Evolutionary conservation across 2,797 vertebrate species (phyloP), one percentile per base, ranked within the genome.

Genomic region (Dallia pectoralis): DNA sequence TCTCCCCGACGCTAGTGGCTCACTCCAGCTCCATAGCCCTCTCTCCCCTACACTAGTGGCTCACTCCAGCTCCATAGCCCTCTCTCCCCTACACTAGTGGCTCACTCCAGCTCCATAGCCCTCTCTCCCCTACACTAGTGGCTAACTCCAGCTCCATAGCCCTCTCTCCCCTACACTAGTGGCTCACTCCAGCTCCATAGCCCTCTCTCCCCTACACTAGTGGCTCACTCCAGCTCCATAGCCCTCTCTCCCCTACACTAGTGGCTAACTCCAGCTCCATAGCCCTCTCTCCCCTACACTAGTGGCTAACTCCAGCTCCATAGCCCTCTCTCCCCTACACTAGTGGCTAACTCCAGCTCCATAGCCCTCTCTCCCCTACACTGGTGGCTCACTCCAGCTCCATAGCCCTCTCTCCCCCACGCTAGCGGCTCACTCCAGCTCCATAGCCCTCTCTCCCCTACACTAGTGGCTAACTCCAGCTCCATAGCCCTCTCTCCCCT

Each of bases 261-360:
- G 30, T 27, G 16, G 4, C 29, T 62, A 32, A 63, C 61, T 4
- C 61, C 27, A 63, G 18, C 27, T 44, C 29, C 61, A 63, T 25
- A 4, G 6, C 29, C 27, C 62, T 64, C 16, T 32, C 62, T 59
- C 12, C 0, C 0, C 15, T 7, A 32, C 14, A 3, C 62, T 18
- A 63, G 71, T 25, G 18, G 11, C 4, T 18, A 62, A 59, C 25
- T 63, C 65, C 73, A 67, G 47, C 69, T 33, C 49, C 11, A 56
- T 25, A 2, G n/a, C 4, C 3, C n/a, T 2, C 51, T 12, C 40
- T 44, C 11, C 40, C 40, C 40, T 14, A 44, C 9, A 9, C 6
- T 44, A 4, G 40, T 44, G 40, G 11, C 12, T 44, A 44, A 14
- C 40, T 44, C 40, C 40, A 44, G 40, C 40, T 44, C 40, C 40